Conservation (phyloP, 2,797 vertebrate genomes). For the Ispidina picta region DNA sequence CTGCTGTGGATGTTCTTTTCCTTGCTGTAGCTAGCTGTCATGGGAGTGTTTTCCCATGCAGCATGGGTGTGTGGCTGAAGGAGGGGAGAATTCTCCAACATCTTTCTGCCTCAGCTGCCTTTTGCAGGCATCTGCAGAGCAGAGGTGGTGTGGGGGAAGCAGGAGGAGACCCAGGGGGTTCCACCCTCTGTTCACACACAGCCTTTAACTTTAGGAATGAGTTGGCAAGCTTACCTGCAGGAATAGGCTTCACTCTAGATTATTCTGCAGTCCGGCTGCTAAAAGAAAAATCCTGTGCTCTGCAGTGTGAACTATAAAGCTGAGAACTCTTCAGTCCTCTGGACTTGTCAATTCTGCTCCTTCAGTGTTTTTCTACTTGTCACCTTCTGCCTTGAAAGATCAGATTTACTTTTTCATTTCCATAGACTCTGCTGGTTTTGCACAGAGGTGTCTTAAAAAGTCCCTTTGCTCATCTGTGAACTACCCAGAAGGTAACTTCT, state of each 20-base stretch:
- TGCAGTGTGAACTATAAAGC: not conserved
- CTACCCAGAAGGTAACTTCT: not conserved
- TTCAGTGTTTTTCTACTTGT: not conserved
- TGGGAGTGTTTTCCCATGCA: not conserved
- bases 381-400: not conserved
- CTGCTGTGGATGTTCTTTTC: not conserved
- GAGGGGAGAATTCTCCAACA: not conserved
- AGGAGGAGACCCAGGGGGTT: not conserved
- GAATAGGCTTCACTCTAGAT: not conserved
- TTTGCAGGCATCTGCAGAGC: fast-evolving
- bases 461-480: not conserved
- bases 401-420: not conserved
- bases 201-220: not conserved
- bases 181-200: not conserved
- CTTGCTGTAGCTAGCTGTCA: not conserved
- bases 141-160: not conserved
- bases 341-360: not conserved
- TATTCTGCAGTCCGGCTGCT: not conserved
- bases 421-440: not conserved
- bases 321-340: not conserved
- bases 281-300: not conserved
- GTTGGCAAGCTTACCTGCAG: not conserved
- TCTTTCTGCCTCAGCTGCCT: not conserved
- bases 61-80: fast-evolving
- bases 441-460: not conserved